A percentile compares a stretch with the other conserved stretches of the same genome.
phyloP scores from a whole-genome alignment of 64 coral and sea anemone species.

The Dendronephthya gigantea region DNA sequence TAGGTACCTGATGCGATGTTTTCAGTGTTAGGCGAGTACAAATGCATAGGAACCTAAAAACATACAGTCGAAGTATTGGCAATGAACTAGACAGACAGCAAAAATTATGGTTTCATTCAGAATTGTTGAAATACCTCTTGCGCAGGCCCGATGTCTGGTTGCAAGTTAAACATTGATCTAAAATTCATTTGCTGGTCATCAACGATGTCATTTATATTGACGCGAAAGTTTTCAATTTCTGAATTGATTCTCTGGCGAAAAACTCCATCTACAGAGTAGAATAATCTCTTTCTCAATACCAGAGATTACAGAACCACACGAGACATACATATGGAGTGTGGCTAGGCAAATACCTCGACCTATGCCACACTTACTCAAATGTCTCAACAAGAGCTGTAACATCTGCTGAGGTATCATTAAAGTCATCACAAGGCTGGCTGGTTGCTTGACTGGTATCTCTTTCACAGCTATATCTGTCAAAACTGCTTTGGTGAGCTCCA shows the following conservation, averaged over 20 bases:
- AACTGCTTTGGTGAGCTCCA: background rate
- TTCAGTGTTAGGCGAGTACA: background rate
- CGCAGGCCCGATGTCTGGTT: background rate
- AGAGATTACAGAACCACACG: background rate
- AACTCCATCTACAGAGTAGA: background rate
- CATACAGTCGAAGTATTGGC: no score
- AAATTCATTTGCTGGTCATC: conserved; percentile 10
- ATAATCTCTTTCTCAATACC: background rate
- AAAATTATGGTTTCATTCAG: no score
- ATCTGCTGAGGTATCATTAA: background rate
- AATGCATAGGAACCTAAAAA: background rate
- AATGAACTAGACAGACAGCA: no score
- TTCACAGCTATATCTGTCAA: background rate
- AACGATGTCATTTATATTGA: conserved; percentile 9
- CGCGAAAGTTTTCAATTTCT: conserved; percentile 3
- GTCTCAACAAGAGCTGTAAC: background rate
- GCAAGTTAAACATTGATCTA: background rate
- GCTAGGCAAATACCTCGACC: no score
- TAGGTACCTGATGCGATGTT: background rate
- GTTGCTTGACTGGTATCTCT: background rate
- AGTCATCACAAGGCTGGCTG: background rate
- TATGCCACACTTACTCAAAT: background rate
- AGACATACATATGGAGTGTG: background rate
- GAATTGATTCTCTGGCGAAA: background rate
- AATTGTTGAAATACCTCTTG: background rate